phyloP scores from a whole-genome alignment of 2,797 vertebrate species.

The Sebastes glaucus region DNA sequence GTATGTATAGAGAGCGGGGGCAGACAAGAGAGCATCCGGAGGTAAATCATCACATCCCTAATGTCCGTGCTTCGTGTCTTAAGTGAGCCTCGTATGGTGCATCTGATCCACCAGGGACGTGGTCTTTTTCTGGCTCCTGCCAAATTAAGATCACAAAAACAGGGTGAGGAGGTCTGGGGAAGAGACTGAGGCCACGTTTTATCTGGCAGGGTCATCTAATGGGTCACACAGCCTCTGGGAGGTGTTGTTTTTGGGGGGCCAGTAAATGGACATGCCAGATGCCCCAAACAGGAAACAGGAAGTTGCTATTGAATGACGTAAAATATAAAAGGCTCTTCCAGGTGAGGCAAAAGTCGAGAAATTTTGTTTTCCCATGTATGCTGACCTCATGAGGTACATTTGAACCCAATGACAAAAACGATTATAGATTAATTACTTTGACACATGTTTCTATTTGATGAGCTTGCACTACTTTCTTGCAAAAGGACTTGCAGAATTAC shows the following conservation, averaged over 20 bases:
- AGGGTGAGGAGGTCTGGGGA: slow-evolving; percentile 45
- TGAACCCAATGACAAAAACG: slow-evolving; percentile 16
- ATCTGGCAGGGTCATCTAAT: slow-evolving; percentile 76
- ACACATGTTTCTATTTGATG: slow-evolving; percentile 1
- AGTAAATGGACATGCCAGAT: slow-evolving; percentile 78
- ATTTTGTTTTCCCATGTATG: slow-evolving; percentile 52
- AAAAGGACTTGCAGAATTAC: background rate
- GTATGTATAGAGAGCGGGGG: too few species aligned
- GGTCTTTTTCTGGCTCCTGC: slow-evolving; percentile 38
- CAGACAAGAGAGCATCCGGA: background rate
- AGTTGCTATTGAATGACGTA: slow-evolving; percentile 80
- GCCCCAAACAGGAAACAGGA: slow-evolving; percentile 85
- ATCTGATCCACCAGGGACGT: slow-evolving; percentile 35
- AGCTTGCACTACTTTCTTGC: background rate
- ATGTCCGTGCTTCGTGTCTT: background rate
- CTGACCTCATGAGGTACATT: slow-evolving; percentile 19
- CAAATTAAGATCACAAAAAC: slow-evolving; percentile 66
- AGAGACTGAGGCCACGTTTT: slow-evolving; percentile 32
- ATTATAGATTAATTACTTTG: slow-evolving; percentile 13
- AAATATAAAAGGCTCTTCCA: slow-evolving; percentile 70
- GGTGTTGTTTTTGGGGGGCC: slow-evolving; percentile 72
- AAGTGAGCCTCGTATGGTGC: slow-evolving; percentile 14
- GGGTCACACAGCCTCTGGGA: slow-evolving; percentile 63
- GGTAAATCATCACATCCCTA: background rate
- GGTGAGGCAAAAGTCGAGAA: slow-evolving; percentile 71